phyloP scores from a whole-genome alignment of 2,888 invertebrate species.

The Hirtodrosophila cameraria region DNA sequence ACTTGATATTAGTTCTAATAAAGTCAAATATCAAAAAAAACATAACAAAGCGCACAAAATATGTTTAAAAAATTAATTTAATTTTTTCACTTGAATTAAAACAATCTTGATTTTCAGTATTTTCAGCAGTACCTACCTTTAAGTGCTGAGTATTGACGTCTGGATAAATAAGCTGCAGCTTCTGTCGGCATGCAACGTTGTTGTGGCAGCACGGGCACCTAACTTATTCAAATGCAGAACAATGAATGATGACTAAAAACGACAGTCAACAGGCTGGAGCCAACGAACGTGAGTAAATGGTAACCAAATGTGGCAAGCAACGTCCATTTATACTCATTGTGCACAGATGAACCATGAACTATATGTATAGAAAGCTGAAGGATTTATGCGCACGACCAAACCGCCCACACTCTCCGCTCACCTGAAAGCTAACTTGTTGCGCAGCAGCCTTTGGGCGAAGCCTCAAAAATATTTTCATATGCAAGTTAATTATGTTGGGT shows the following conservation, averaged over 20 bases:
- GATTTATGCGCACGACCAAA: conserved; percentile 30
- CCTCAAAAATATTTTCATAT: conserved; percentile 60
- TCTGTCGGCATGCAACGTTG: conserved; percentile 7
- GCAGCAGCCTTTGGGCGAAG: conserved; percentile 27
- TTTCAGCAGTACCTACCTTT: conserved; percentile 20
- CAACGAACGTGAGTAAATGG: conserved; percentile 34
- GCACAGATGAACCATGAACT: conserved; percentile 17
- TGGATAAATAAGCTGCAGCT: background rate
- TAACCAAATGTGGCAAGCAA: conserved; percentile 29
- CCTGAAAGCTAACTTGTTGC: conserved; percentile 23
- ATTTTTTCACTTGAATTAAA: too few relatives aligned
- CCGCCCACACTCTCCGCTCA: background rate
- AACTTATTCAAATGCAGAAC: conserved; percentile 10
- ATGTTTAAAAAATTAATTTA: too few relatives aligned
- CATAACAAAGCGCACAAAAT: too few relatives aligned
- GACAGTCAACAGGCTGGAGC: conserved; percentile 4
- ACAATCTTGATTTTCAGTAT: too few relatives aligned
- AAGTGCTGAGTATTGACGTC: conserved; percentile 36
- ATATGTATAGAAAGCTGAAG: conserved; percentile 24
- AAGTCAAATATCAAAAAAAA: too few relatives aligned
- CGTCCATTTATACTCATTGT: conserved; percentile 45
- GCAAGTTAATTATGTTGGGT: conserved; percentile 64
- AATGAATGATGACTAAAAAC: conserved; percentile 8
- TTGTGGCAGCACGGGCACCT: conserved; percentile 5
- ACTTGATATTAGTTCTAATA: too few relatives aligned